A percentile compares a stretch with the other conserved stretches of the same genome.
phyloP scores from a whole-genome alignment of 2,888 invertebrate genomes.

The Xestoiulus laeticollis region DNA sequence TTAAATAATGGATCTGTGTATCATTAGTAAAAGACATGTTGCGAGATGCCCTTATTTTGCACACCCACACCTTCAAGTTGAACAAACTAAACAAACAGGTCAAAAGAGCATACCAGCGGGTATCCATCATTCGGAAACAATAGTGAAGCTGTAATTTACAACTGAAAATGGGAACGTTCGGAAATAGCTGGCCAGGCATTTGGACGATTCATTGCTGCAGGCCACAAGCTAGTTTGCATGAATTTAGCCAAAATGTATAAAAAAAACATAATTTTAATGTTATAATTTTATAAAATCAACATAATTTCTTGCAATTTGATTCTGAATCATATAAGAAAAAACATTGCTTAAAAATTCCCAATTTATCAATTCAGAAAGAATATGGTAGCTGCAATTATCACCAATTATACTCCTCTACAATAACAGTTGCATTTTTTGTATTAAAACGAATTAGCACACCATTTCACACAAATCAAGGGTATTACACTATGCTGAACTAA shows the following conservation, averaged over 20 bases:
- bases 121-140: conserved; percentile 26
- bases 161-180: conserved; percentile 12
- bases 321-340: too few species aligned
- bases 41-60: conserved; percentile 15
- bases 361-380: too few species aligned
- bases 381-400: too few species aligned
- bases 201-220: background rate
- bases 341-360: too few species aligned
- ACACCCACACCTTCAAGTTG: conserved; percentile 26
- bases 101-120: conserved; percentile 18
- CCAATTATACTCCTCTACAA: too few species aligned
- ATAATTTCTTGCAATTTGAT: too few species aligned
- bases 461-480: background rate
- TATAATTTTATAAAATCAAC: too few species aligned
- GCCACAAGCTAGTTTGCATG: background rate
- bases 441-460: too few species aligned
- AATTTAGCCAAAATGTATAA: background rate
- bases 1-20: conserved; percentile 19
- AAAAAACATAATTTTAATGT: background rate
- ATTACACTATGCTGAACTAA: background rate
- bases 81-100: conserved; percentile 26
- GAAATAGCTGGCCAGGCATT: background rate
- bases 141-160: conserved; percentile 26
- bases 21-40: conserved; percentile 2
- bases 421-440: too few species aligned